Conservation (phyloP, 2,797 vertebrate species). For the Macropodus opercularis region DNA sequence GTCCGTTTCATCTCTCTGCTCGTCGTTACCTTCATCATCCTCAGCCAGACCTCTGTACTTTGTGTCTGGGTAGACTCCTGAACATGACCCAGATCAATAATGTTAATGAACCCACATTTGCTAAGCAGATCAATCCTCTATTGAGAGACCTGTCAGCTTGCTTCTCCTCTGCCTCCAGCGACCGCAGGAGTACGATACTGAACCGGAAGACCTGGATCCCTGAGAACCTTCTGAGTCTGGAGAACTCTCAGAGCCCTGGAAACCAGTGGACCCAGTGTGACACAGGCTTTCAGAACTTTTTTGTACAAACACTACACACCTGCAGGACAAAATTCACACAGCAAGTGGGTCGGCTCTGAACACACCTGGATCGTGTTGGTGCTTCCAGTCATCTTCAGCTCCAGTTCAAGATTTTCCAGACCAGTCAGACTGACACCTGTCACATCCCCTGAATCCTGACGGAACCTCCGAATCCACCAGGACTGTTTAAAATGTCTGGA, state of each 20-base stretch:
- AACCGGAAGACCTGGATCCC: conserved; percentile 14
- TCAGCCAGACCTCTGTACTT: conserved; percentile 70
- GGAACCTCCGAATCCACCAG: too few species aligned
- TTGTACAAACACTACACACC: too few species aligned
- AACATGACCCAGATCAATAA: neutral
- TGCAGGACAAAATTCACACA: too few species aligned
- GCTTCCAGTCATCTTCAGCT: conserved; percentile 59
- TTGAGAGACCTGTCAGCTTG: conserved; percentile 28
- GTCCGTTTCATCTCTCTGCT: too few species aligned
- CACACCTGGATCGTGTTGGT: conserved; percentile 46
- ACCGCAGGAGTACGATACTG: conserved; percentile 51
- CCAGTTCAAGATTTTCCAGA: conserved; percentile 46
- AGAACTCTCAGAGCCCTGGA: neutral
- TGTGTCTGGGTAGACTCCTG: conserved; percentile 42
- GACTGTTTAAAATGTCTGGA: too few species aligned
- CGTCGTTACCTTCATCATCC: conserved; percentile 36
- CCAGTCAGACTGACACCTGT: conserved; percentile 3
- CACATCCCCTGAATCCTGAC: too few species aligned
- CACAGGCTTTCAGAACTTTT: too few species aligned
- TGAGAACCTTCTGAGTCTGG: neutral
- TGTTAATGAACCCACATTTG: neutral
- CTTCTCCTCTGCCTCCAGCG: conserved; percentile 64
- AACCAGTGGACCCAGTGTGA: neutral
- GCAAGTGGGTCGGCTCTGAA: neutral
- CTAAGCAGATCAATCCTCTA: neutral